Conservation (phyloP, 2,888 invertebrate genomes). For the Drosophila quinaria region DNA sequence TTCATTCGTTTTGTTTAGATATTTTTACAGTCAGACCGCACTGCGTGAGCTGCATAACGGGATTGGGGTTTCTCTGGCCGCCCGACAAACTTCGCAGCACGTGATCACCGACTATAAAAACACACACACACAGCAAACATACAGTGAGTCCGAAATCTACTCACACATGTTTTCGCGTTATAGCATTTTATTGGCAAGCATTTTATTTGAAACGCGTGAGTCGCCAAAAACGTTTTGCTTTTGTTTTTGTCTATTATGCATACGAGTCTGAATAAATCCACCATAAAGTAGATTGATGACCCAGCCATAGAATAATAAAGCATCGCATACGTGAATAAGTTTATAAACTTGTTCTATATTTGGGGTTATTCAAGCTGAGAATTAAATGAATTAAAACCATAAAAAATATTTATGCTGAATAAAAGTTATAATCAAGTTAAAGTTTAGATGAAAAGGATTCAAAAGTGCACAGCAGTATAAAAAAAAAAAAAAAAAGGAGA, state of each 20-base stretch:
- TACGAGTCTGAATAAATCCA: slow-evolving; percentile 30
- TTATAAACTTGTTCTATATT: slow-evolving; percentile 17
- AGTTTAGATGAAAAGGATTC: background rate
- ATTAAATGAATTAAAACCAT: background rate
- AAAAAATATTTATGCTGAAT: background rate
- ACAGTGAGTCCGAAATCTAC: slow-evolving; percentile 31
- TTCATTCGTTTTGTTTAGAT: slow-evolving; percentile 61
- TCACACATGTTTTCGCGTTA: slow-evolving; percentile 65
- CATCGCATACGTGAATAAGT: slow-evolving; percentile 43
- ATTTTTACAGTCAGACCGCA: slow-evolving; percentile 61
- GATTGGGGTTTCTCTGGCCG: slow-evolving; percentile 29
- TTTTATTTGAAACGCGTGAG: slow-evolving; percentile 76
- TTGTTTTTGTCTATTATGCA: slow-evolving; percentile 52
- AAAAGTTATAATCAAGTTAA: background rate
- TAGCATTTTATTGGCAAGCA: slow-evolving; percentile 77
- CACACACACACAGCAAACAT: slow-evolving; percentile 11
- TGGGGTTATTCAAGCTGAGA: background rate
- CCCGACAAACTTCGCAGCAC: slow-evolving; percentile 72
- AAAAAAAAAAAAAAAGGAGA: background rate
- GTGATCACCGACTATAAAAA: slow-evolving; percentile 68
- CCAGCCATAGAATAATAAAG: slow-evolving; percentile 49
- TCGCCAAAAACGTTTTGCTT: slow-evolving; percentile 44
- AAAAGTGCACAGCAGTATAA: background rate
- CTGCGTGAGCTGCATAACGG: slow-evolving; percentile 49
- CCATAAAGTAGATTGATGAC: slow-evolving; percentile 62